These are phyloP conservation scores for Psilopsiagon aurifrons DNA, from an alignment of 2,113 vertebrate genomes.

Conservation along the genomic window DNA sequence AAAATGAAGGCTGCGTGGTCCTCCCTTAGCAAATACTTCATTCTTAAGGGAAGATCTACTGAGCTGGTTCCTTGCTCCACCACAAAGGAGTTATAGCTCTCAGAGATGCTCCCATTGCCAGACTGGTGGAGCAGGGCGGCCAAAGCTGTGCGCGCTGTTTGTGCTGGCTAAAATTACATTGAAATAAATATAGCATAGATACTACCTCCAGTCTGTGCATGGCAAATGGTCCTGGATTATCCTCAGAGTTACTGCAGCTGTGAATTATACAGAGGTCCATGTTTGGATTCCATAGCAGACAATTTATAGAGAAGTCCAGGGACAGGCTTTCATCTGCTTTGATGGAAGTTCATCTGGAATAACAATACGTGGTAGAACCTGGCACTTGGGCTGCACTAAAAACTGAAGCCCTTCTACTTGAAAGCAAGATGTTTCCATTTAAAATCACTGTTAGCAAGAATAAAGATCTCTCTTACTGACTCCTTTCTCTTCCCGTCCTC, in stretches of 20 bases:
- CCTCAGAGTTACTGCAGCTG: background rate
- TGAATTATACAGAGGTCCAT: background rate
- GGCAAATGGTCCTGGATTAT: background rate
- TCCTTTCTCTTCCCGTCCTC: background rate
- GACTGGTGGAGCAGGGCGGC: background rate
- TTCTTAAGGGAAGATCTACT: background rate
- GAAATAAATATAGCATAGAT: background rate
- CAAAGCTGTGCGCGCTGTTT: background rate
- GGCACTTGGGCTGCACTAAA: background rate
- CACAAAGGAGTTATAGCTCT: background rate
- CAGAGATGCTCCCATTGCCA: fast-evolving
- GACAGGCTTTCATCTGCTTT: background rate
- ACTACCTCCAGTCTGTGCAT: background rate
- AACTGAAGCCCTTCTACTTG: background rate
- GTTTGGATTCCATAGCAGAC: background rate
- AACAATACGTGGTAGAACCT: background rate
- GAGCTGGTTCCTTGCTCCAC: background rate
- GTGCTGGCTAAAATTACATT: background rate
- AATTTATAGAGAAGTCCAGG: background rate
- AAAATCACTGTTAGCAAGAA: background rate
- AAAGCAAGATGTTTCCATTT: conserved; percentile 3
- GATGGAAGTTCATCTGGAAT: background rate
- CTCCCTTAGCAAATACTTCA: background rate
- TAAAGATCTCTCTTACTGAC: background rate
- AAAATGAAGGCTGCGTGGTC: fast-evolving